A percentile compares a stretch with the other conserved stretches of the same genome.
Evolutionary conservation across 2,797 vertebrate genomes (phyloP).

Genomic region (Schizopygopsis malacanthus): DNA sequence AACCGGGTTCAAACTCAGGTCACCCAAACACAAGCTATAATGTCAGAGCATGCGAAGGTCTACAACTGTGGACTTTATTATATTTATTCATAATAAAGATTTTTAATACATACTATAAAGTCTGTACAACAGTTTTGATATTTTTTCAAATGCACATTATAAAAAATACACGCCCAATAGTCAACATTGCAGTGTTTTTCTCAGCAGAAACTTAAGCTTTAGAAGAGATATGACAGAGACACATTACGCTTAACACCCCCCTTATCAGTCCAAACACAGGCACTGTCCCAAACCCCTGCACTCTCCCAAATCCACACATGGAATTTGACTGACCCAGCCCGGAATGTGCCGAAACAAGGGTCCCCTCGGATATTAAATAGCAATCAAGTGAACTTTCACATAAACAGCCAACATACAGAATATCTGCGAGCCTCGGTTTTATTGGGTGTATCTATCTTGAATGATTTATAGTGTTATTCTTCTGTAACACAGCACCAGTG

Average conservation of each 20-base stretch:
- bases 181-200: background rate
- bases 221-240: conserved; percentile 59
- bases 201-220: conserved; percentile 14
- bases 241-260: conserved; percentile 49
- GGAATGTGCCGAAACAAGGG: conserved; percentile 52
- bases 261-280: conserved; percentile 58
- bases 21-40: conserved; percentile 27
- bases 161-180: background rate
- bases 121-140: background rate
- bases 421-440: conserved; percentile 1
- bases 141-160: background rate
- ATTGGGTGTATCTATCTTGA: background rate
- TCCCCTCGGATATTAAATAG: conserved; percentile 50
- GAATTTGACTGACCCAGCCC: conserved; percentile 50
- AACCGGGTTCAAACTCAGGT: background rate
- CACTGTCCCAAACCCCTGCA: conserved; percentile 62
- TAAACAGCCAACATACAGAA: conserved; percentile 15
- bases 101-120: background rate
- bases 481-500: conserved; percentile 1
- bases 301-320: conserved; percentile 56
- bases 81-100: background rate
- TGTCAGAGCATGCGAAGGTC: background rate
- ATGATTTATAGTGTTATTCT: conserved; percentile 31
- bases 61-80: background rate
- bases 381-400: conserved; percentile 51